Conservation (phyloP, 2,888 invertebrate genomes). For the Plebejus melissa region DNA sequence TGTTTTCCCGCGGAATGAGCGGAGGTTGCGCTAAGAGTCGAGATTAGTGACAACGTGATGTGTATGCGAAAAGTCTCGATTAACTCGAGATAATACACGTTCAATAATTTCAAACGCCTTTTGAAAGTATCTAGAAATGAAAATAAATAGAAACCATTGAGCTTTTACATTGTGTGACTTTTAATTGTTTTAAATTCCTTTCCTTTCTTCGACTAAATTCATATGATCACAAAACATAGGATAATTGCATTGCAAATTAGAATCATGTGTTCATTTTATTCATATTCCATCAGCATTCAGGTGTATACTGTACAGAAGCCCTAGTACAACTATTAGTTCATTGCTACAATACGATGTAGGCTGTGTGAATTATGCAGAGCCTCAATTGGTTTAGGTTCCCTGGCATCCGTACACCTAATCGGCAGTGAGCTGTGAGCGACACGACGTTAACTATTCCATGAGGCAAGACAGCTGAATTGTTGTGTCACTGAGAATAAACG, state of each 20-base stretch:
- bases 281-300: not conserved
- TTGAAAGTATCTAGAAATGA: not conserved
- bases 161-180: too few species aligned
- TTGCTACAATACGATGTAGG: slow-evolving; percentile 42
- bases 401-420: slow-evolving; percentile 53
- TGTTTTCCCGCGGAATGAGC: slow-evolving; percentile 68
- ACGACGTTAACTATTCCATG: slow-evolving; percentile 29
- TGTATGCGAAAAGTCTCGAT: slow-evolving; percentile 45
- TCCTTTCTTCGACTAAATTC: too few species aligned
- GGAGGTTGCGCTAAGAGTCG: slow-evolving; percentile 72
- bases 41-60: slow-evolving; percentile 73
- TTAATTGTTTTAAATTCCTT: too few species aligned
- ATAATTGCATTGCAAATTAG: too few species aligned
- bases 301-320: not conserved
- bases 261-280: not conserved
- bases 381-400: slow-evolving; percentile 63
- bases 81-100: slow-evolving; percentile 24
- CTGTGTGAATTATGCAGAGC: slow-evolving; percentile 62
- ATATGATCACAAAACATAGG: too few species aligned
- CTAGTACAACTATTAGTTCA: slow-evolving; percentile 41
- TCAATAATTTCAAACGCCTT: slow-evolving; percentile 7
- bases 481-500: not conserved
- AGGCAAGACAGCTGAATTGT: not conserved
- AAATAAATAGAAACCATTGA: not conserved
- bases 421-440: slow-evolving; percentile 36